Percentiles rank a stretch among this genome's conserved stretches.
phyloP scores from a whole-genome alignment of 2,113 vertebrate species.

The Catharus bicknelli region DNA sequence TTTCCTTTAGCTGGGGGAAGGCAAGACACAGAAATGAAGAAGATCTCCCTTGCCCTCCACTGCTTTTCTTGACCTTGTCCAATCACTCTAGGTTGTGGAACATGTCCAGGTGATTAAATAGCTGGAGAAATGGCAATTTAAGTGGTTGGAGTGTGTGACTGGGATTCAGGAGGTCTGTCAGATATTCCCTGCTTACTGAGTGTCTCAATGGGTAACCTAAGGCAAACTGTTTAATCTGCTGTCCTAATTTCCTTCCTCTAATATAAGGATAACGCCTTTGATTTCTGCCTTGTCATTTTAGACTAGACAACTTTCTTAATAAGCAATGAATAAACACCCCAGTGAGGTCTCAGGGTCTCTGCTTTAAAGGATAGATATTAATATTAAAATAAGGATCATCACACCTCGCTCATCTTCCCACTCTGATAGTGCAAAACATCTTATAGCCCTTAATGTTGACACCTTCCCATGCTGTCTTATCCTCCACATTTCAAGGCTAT shows the following conservation, averaged over 20 bases:
- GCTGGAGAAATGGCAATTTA: background rate
- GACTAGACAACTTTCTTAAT: background rate
- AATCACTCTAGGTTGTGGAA: background rate
- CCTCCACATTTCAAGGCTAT: background rate
- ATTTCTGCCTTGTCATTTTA: background rate
- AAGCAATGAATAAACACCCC: background rate
- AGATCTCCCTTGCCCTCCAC: background rate
- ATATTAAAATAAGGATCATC: background rate
- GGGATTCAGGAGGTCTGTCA: background rate
- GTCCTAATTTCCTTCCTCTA: background rate
- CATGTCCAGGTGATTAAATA: background rate
- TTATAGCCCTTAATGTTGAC: background rate
- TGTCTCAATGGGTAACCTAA: background rate
- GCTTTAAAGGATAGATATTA: background rate
- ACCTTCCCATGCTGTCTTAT: background rate
- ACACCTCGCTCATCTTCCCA: background rate
- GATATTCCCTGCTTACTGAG: background rate
- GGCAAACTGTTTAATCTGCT: background rate
- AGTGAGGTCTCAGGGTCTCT: background rate
- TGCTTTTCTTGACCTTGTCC: background rate
- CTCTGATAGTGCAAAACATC: background rate
- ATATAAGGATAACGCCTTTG: background rate
- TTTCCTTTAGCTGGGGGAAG: background rate
- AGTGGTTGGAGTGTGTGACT: background rate
- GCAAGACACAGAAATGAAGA: background rate